Conservation (phyloP, 2,113 vertebrate genomes). For the Sander lucioperca region DNA sequence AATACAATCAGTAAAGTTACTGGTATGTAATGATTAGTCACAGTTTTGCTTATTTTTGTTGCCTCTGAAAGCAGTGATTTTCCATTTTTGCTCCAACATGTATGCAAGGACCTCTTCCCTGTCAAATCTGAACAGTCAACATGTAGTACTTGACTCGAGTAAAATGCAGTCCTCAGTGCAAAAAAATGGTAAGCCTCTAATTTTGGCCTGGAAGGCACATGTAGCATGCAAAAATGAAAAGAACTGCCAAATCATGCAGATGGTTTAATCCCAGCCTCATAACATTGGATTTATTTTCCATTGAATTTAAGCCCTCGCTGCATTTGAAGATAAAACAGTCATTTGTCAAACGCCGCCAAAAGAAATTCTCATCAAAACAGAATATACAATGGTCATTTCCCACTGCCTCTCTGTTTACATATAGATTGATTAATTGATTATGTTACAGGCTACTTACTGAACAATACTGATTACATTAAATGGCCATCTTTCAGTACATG, state of each 20-base stretch:
- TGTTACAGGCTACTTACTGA: background rate
- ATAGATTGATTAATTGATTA: constrained; percentile 22
- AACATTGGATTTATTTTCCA: constrained; percentile 55
- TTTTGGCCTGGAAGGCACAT: constrained; percentile 45
- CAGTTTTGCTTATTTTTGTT: background rate
- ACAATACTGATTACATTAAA: constrained; percentile 22
- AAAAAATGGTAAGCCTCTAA: constrained; percentile 33
- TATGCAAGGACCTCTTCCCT: background rate
- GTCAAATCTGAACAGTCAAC: background rate
- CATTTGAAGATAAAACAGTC: constrained; percentile 58
- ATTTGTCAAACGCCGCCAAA: constrained; percentile 51
- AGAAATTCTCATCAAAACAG: constrained; percentile 41
- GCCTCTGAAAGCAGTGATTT: background rate
- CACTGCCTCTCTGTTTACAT: constrained; percentile 8
- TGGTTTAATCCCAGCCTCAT: constrained; percentile 66
- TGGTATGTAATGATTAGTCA: background rate
- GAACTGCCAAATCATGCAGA: constrained; percentile 66
- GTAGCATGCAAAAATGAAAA: constrained; percentile 30
- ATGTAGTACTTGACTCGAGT: background rate
- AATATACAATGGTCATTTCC: constrained; percentile 20
- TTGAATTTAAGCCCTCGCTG: constrained; percentile 59
- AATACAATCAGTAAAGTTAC: background rate
- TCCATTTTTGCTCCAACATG: background rate
- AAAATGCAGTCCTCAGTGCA: background rate
- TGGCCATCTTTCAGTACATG: background rate